Base-by-base conservation (phyloP, 2,797 vertebrate genomes). In the Mus spretus region DNA sequence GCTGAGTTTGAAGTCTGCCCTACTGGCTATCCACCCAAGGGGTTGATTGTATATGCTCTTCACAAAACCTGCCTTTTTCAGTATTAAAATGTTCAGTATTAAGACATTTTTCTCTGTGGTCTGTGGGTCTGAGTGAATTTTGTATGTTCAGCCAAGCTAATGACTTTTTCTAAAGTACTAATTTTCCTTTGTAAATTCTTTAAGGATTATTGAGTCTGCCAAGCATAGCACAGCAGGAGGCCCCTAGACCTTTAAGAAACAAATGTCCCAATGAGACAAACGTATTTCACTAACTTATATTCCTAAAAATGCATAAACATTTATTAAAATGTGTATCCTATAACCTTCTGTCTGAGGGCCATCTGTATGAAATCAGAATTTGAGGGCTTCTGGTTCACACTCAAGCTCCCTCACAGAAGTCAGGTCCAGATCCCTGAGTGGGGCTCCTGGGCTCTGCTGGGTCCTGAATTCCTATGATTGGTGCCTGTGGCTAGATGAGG, bases 111-210 rank as follows among this genome's bases (percentile, higher is more conserved):
- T 17, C 31, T 70, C 22, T 19, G 88, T 59, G 44, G 77, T 86
- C 65, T 86, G 78, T 97, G 95, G 53, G 19, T 47, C 34, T 70
- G 75, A 28, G 79, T 28, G 53, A 57, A 55, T 88, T 89, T 79
- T 63, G 34, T 78, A 57, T 10, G 28, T 84, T 80, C 61, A 95
- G 80, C 17, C 74, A 89, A 86, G 26, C 40, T 85, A 78, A 90
- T 24, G 74, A 85, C 37, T 40, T 89, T 57, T 83, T 77, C 81
- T 50, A 65, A 57, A 61, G 59, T 72, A 50, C 24, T 19, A 37
- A 61, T 6, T 94, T 93, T 78, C 37, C 81, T 93, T 17, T 50
- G 6, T 31, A 24, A 93, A 70, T 90, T 86, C 84, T 90, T 83
- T 77, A 55, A 96, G 61, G 57, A 61, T 59, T 17, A 75, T 5